Percentiles rank a stretch among this genome's conserved stretches.
Evolutionary conservation across 2,888 invertebrate species (phyloP).

Genomic region (Trachelus iudaicus): DNA sequence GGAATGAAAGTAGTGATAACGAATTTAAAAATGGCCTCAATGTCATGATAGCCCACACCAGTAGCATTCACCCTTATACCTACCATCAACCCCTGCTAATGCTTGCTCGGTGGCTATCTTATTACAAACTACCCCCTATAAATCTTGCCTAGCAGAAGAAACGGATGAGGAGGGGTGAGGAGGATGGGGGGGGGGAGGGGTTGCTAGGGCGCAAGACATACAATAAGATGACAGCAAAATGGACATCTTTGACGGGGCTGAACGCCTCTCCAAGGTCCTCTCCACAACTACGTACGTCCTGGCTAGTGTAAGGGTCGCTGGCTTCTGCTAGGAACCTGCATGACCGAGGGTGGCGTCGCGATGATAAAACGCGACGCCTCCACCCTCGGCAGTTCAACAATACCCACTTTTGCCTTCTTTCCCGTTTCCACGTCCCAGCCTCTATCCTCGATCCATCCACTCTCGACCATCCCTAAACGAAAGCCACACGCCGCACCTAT

Average conservation of each 20-base stretch:
- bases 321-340: constrained; percentile 12
- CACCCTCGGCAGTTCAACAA: constrained; percentile 22
- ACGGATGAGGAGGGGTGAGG: neutral
- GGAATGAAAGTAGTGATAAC: neutral
- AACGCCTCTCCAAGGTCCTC: constrained; percentile 20
- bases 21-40: constrained; percentile 3
- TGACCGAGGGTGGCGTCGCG: constrained; percentile 6
- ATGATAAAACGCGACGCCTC: constrained; percentile 32
- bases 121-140: constrained; percentile 34
- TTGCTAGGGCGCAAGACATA: constrained; percentile 10
- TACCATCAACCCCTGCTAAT: neutral
- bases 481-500: neutral
- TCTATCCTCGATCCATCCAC: constrained; percentile 9
- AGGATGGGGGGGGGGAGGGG: neutral
- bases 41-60: neutral
- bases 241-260: constrained; percentile 34
- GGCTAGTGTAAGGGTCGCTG: constrained; percentile 11
- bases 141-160: constrained; percentile 23
- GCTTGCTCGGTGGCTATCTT: constrained; percentile 23
- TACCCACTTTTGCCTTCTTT: constrained; percentile 15
- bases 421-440: constrained; percentile 7
- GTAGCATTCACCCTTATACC: neutral
- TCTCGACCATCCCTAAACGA: constrained; percentile 6
- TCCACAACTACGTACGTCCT: too few relatives aligned
- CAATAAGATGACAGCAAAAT: constrained; percentile 33